Conservation (phyloP, 2,113 vertebrate genomes). For the Parus major region DNA sequence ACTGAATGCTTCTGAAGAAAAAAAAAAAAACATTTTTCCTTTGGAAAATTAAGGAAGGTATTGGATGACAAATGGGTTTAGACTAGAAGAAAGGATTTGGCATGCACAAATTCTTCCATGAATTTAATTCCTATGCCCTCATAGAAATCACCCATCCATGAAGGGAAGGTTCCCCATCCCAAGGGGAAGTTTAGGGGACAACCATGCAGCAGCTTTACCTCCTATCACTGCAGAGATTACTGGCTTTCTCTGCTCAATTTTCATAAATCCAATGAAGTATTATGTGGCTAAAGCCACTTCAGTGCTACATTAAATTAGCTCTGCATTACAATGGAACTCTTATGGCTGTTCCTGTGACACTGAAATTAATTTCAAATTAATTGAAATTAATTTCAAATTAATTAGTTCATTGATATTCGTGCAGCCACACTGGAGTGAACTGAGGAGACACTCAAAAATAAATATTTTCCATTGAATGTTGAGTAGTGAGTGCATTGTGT, state of each 20-base stretch:
- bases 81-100: background rate
- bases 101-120: background rate
- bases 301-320: constrained; percentile 33
- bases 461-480: background rate
- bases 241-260: background rate
- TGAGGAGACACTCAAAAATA: background rate
- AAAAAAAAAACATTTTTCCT: accelerated
- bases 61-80: background rate
- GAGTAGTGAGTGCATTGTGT: background rate
- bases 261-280: background rate
- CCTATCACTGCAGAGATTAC: background rate
- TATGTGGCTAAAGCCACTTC: constrained; percentile 3
- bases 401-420: background rate
- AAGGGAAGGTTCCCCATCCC: background rate
- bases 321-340: background rate
- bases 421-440: background rate
- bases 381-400: background rate
- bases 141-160: background rate
- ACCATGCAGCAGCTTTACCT: background rate
- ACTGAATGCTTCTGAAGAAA: accelerated
- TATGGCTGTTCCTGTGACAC: background rate
- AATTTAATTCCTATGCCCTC: background rate
- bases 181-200: background rate
- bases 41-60: background rate
- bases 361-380: constrained; percentile 25